Conservation (phyloP, 2,888 invertebrate genomes). For the Empis stercorea region DNA sequence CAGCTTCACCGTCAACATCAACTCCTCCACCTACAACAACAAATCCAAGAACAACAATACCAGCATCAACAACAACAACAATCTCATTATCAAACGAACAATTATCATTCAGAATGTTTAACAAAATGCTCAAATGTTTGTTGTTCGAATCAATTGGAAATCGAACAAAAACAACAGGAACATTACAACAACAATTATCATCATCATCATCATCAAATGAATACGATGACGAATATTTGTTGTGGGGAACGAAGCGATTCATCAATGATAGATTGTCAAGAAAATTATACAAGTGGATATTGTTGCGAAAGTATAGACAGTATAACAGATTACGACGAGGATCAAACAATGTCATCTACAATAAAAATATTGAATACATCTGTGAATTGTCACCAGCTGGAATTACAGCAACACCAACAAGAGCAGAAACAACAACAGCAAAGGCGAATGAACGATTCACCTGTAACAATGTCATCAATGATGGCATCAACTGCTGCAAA, state of each 20-base stretch:
- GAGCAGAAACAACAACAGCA: constrained; percentile 9
- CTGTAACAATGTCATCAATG: constrained; percentile 7
- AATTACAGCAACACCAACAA: constrained; percentile 7
- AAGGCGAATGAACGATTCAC: constrained; percentile 6
- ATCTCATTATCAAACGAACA: not conserved
- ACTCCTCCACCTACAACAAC: constrained; percentile 23
- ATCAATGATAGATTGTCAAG: constrained; percentile 5
- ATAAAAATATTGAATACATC: constrained; percentile 2
- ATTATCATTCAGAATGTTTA: not conserved
- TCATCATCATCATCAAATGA: constrained; percentile 1
- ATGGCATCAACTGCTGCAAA: constrained; percentile 21
- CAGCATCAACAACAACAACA: constrained; percentile 8
- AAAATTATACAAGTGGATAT: constrained; percentile 19
- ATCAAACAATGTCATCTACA: constrained; percentile 14
- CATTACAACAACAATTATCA: constrained; percentile 1
- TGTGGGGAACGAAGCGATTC: not conserved
- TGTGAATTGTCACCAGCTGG: constrained; percentile 7
- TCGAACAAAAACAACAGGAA: not conserved
- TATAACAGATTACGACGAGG: constrained; percentile 18
- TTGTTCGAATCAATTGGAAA: not conserved
- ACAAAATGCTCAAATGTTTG: too few species aligned
- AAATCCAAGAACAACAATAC: constrained; percentile 2
- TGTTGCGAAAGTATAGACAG: constrained; percentile 26
- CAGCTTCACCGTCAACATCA: constrained; percentile 27
- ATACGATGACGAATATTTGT: not conserved